Percentiles rank a stretch among this genome's conserved stretches.
These are phyloP conservation scores for Molossus molossus DNA, from an alignment of 2,797 vertebrate genomes.

Conservation along the genomic window DNA sequence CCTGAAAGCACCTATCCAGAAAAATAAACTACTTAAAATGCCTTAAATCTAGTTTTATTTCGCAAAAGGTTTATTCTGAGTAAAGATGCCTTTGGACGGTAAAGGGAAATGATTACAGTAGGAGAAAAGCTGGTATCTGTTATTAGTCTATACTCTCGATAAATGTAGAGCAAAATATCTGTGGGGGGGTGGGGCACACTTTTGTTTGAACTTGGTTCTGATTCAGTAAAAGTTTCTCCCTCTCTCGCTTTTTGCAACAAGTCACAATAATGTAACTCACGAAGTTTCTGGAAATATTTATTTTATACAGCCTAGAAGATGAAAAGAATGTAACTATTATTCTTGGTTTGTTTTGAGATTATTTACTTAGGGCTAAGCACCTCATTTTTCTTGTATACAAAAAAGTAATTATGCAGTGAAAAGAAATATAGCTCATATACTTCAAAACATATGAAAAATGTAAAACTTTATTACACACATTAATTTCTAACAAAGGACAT, in stretches of 20 bases:
- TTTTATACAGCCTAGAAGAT: conserved; percentile 87
- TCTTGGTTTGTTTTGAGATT: conserved; percentile 91
- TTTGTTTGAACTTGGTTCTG: conserved; percentile 74
- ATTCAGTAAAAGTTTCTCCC: conserved; percentile 74
- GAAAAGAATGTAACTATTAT: conserved; percentile 90
- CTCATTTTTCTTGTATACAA: conserved; percentile 92
- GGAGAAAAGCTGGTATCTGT: conserved; percentile 23
- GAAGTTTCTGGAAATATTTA: conserved; percentile 90
- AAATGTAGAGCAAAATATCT: conserved; percentile 73
- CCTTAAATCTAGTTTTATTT: conserved; percentile 62
- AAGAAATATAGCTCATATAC: conserved; percentile 92
- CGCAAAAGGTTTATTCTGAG: conserved; percentile 57
- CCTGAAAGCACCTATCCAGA: conserved; percentile 32
- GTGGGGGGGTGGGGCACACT: conserved; percentile 53
- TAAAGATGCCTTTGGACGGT: neutral
- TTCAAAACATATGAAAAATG: conserved; percentile 94
- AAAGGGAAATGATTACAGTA: conserved; percentile 59
- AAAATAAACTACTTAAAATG: conserved; percentile 44
- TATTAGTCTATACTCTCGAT: conserved; percentile 64
- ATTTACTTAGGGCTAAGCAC: conserved; percentile 92
- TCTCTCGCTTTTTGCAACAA: conserved; percentile 60
- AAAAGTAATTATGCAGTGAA: conserved; percentile 93
- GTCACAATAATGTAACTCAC: conserved; percentile 79
- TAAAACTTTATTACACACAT: conserved; percentile 93
- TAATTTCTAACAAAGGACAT: conserved; percentile 92